Evolutionary conservation across 1,140 invertebrate genomes (phyloP), one percentile per base, ranked within the genome.

Genomic region (Macrocentrus cingulum): DNA sequence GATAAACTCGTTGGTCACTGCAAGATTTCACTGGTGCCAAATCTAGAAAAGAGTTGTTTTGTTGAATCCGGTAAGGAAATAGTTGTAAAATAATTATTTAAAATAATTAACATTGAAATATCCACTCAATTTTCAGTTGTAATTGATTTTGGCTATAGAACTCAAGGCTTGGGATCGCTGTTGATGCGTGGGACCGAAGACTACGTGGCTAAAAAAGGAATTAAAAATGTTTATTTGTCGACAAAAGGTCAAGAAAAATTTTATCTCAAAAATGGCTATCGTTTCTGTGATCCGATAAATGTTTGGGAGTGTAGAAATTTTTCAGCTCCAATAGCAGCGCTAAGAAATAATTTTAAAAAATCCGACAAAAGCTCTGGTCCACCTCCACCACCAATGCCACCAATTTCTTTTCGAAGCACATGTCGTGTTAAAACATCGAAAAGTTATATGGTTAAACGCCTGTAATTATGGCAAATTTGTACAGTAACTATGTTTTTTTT

Each of bases 171-270:
- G 55, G 90, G 90, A 19, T 87, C 85, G 64, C 79, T 83, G 67
- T 75, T 92, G 50, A 85, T 92, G 82, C 82, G 79, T 39, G 80
- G 84, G 66, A 81, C 84, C 19, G 89, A 91, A 77, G 80, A 88
- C 54, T 90, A 89, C 50, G 66, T 80, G 83, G 84, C 67, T 76
- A 82, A 76, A 69, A 81, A 62, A 75, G 61, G 80, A 77, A 64
- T 83, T 86, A 67, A 82, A 82, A 71, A 82, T 63, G 80, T 90
- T 41, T 90, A 89, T 77, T 80, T 92, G 64, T 87, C 87, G 25
- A 91, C 90, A 2, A 86, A 86, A 70, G 89, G 88, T 16, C 86
- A 91, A 76, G 88, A 90, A 72, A 75, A 81, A 32, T 92, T 92
- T 77, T 92, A 92, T 67, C 69, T 77, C 32, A 89, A 89, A 75